Evolutionary conservation across 2,888 invertebrate genomes (phyloP).

Genomic region (Rhyacophila evoluta): DNA sequence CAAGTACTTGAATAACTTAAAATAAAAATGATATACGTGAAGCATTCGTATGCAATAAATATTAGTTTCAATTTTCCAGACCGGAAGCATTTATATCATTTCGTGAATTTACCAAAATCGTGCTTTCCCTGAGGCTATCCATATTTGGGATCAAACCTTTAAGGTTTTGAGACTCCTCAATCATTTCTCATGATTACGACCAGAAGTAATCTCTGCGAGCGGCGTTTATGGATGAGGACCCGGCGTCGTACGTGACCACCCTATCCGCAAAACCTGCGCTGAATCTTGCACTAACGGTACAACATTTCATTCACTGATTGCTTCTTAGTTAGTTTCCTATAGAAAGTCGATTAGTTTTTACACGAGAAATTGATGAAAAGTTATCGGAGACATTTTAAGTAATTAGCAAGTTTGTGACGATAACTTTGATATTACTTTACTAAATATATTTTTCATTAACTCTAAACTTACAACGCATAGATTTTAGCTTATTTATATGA

Average conservation of each 20-base stretch:
- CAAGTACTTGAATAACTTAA: no score
- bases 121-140: neutral
- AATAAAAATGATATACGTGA: no score
- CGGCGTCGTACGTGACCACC: neutral
- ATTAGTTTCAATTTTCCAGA: neutral
- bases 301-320: neutral
- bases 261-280: neutral
- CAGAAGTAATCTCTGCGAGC: neutral
- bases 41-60: no score
- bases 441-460: no score
- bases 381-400: no score
- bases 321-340: no score
- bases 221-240: neutral
- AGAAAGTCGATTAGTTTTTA: neutral
- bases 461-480: no score
- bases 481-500: no score
- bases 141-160: neutral
- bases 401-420: no score
- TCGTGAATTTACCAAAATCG: neutral
- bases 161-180: neutral
- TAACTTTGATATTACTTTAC: no score
- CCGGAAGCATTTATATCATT: neutral
- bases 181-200: slow-evolving; percentile 2
- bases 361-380: neutral
- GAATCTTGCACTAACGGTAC: neutral